Evolutionary conservation across 2,888 invertebrate genomes (phyloP).

Genomic region (Chrysolina americana): DNA sequence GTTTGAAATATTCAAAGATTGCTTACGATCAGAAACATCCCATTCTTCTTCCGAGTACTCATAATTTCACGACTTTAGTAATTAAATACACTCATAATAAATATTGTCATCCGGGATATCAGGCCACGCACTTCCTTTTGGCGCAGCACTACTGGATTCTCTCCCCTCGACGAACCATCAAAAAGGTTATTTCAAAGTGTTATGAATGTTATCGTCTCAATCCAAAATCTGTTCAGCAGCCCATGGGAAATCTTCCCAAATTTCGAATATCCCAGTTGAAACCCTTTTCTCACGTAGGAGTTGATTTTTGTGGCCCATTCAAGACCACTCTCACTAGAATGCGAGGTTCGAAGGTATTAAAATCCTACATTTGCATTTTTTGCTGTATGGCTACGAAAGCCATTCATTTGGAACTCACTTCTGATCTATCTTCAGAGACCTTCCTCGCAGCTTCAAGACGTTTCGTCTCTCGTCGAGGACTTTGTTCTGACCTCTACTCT

Average conservation of each 20-base stretch:
- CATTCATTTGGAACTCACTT: slow-evolving; percentile 20
- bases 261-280: slow-evolving; percentile 24
- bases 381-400: slow-evolving; percentile 21
- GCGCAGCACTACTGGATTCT: slow-evolving; percentile 29
- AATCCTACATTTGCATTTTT: slow-evolving; percentile 30
- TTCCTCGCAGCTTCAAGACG: slow-evolving; percentile 4
- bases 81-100: slow-evolving; percentile 18
- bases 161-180: slow-evolving; percentile 15
- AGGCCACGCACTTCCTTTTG: slow-evolving; percentile 20
- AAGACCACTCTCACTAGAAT: background rate
- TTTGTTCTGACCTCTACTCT: background rate
- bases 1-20: slow-evolving; percentile 36
- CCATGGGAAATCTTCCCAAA: slow-evolving; percentile 28
- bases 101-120: slow-evolving; percentile 26
- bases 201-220: slow-evolving; percentile 13
- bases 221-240: slow-evolving; percentile 27
- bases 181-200: slow-evolving; percentile 29
- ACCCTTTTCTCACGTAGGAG: slow-evolving; percentile 14
- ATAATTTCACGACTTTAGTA: slow-evolving; percentile 28
- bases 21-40: slow-evolving; percentile 35
- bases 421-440: slow-evolving; percentile 14
- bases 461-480: slow-evolving; percentile 4
- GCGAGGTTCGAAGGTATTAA: slow-evolving; percentile 18
- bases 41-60: slow-evolving; percentile 8
- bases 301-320: slow-evolving; percentile 19